These are phyloP conservation scores for Sapayoa aenigma DNA, from an alignment of 2,113 vertebrate genomes.

Conservation along the genomic window DNA sequence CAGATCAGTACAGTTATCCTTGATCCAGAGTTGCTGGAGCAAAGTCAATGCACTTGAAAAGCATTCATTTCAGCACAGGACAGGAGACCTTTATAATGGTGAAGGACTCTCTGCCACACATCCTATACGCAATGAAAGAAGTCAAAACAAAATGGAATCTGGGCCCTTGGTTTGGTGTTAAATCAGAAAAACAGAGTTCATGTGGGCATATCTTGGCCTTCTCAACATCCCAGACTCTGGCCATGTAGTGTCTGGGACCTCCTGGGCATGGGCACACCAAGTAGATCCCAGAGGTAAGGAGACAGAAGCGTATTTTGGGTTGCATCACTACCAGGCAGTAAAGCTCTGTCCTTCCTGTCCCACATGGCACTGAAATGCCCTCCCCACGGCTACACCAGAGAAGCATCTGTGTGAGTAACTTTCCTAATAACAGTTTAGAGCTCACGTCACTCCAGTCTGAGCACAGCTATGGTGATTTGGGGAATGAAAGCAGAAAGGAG, in stretches of 20 bases:
- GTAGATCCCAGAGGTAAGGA: neutral
- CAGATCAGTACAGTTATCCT: neutral
- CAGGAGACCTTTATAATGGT: neutral
- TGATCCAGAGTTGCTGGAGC: neutral
- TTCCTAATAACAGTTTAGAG: neutral
- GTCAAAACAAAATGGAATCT: neutral
- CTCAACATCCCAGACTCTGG: neutral
- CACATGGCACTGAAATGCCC: accelerated
- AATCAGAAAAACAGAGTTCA: neutral
- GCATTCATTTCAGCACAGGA: neutral
- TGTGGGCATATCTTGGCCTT: neutral
- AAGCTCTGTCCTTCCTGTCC: neutral
- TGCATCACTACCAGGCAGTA: neutral
- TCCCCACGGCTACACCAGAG: neutral
- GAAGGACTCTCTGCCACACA: neutral
- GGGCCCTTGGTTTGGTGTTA: neutral
- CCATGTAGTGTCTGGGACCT: accelerated
- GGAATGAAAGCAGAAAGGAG: neutral
- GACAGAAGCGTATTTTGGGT: neutral
- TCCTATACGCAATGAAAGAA: neutral
- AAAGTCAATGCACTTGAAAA: neutral
- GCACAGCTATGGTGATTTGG: neutral
- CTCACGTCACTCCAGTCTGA: neutral
- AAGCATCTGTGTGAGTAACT: neutral
- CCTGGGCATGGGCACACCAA: neutral